These are phyloP conservation scores for Grammatotria lemairii DNA, from an alignment of 2,113 vertebrate species.

Conservation along the genomic window DNA sequence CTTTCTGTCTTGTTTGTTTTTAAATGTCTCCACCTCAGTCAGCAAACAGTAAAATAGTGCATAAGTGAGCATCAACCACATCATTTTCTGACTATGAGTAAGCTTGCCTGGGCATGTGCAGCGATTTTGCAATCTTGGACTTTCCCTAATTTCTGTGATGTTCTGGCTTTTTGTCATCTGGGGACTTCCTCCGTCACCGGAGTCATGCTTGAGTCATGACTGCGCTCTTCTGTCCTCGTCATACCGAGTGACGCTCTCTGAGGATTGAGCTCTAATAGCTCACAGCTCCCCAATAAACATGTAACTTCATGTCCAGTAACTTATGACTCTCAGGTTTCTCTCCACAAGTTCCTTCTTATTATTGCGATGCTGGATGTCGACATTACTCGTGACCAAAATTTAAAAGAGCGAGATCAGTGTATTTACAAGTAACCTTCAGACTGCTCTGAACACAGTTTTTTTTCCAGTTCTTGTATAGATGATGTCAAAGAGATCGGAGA, in stretches of 20 bases:
- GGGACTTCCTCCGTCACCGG: neutral
- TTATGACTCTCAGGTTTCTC: neutral
- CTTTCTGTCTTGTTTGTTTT: neutral
- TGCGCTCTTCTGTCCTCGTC: neutral
- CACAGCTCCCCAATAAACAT: neutral
- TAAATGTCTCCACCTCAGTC: neutral
- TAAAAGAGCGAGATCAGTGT: neutral
- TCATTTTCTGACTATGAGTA: neutral
- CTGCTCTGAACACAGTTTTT: neutral
- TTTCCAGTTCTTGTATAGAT: neutral
- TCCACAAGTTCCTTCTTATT: neutral
- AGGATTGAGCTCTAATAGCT: neutral
- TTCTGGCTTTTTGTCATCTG: neutral
- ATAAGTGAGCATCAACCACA: rapidly evolving
- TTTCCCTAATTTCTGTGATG: neutral
- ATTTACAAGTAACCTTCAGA: neutral
- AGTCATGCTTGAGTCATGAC: neutral
- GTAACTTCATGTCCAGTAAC: neutral
- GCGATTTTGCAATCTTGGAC: neutral
- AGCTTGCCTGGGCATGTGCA: neutral
- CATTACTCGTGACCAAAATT: neutral
- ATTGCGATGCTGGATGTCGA: neutral
- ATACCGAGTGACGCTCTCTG: neutral
- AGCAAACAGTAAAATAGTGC: neutral
- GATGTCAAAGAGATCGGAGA: rapidly evolving